Evolutionary conservation across 2,113 vertebrate species (phyloP).

Genomic region (Prolemur simus): DNA sequence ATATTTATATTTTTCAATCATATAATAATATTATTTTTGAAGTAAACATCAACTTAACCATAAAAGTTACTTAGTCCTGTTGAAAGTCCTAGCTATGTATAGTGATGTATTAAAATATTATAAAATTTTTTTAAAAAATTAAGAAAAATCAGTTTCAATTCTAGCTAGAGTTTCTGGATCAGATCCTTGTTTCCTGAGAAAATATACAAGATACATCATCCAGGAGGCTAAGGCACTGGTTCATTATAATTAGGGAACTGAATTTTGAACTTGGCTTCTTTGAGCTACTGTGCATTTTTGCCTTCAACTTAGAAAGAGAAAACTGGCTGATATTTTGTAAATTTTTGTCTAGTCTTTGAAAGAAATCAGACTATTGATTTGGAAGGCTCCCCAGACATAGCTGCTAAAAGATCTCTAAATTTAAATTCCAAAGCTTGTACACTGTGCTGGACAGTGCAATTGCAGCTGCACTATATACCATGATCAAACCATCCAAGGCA

Average conservation of each 20-base stretch:
- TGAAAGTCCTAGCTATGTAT: background rate
- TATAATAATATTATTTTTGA: background rate
- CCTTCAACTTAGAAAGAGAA: constrained; percentile 15
- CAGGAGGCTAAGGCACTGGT: background rate
- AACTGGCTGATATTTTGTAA: background rate
- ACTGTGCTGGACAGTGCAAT: background rate
- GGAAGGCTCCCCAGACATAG: background rate
- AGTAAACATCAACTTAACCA: background rate
- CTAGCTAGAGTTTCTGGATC: background rate
- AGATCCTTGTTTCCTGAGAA: background rate
- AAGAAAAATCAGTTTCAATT: background rate
- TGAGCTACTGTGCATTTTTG: constrained; percentile 5
- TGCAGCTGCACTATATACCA: too few relatives aligned
- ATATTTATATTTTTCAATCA: background rate
- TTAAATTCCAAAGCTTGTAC: background rate
- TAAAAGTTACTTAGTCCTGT: background rate
- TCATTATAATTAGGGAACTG: background rate
- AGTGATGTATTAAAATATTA: background rate
- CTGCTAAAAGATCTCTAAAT: background rate
- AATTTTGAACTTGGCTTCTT: constrained; percentile 11
- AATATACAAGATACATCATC: background rate
- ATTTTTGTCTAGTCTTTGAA: constrained; percentile 4
- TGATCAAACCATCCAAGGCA: background rate
- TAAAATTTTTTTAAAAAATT: background rate
- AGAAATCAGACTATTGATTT: constrained; percentile 35